Evolutionary conservation across 2,888 invertebrate genomes (phyloP), one percentile per base, ranked within the genome.

Genomic region (Caenorhabditis plicata): DNA sequence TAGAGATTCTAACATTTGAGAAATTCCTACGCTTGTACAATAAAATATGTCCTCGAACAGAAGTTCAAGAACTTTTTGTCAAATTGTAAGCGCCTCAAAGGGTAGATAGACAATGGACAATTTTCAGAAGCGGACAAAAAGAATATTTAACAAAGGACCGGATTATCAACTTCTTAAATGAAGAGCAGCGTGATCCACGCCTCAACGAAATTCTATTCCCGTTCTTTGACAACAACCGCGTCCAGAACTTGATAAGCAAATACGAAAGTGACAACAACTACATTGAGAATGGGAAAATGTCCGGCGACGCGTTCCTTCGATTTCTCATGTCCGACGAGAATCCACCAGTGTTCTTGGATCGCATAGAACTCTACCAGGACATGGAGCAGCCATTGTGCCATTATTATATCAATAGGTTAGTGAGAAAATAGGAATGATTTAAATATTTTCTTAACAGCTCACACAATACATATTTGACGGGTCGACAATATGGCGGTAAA

Each of bases 271-370:
- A 79, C 56, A 73, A 68, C 40, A 74, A 69, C 32, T 79, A 79
- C 57, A 73, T 77, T 29, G 72, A 65, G 20, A 64, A 68, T 51
- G 68, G 79, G n/a, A 78, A 80, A 66, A 80, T 80, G 77, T 78
- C 77, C 57, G 89, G 94, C 83, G 95, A 96, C 83, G 96, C 96
- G 31, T 87, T 98, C 73, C 92, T 95, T 83, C 88, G 95, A 58
- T 98, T 96, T 85, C 87, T 98, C 70, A 98, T 99, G 94, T 96
- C 96, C 0, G 98, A 99, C 83, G 98, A 99, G 84, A 99, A 99
- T 85, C 94, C 96, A 0, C 96, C 98, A 0, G 96, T 99, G 65
- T 98, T 98, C 84, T 86, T 98, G 71, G 98, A 98, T 84, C 87
- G 95, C n/a, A 77, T 77, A 26, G 78, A 80, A 25, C 55, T 74